phyloP scores from a whole-genome alignment of 2,113 vertebrate genomes.

The Corythornis madagascariensis region DNA sequence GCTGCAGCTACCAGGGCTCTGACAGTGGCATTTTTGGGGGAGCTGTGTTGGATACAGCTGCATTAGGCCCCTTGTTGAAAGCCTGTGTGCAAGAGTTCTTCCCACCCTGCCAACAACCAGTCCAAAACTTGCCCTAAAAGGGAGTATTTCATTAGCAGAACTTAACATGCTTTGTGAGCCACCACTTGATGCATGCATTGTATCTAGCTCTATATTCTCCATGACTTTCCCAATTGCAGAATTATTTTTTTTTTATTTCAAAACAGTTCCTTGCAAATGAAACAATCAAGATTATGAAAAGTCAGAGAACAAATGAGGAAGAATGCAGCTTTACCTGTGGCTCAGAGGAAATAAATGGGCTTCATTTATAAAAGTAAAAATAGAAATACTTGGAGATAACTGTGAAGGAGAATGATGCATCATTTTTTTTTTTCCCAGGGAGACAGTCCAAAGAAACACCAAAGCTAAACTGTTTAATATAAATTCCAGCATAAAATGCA shows the following conservation, averaged over 20 bases:
- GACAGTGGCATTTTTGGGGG: background rate
- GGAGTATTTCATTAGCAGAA: background rate
- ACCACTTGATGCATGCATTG: background rate
- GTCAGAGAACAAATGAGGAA: background rate
- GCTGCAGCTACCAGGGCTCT: background rate
- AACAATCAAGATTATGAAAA: background rate
- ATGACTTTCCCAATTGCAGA: background rate
- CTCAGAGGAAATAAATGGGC: background rate
- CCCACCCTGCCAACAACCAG: background rate
- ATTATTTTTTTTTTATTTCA: background rate
- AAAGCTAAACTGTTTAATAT: background rate
- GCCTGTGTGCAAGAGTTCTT: rapidly evolving
- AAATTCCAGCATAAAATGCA: background rate
- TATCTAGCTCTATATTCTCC: background rate
- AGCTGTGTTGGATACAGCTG: background rate
- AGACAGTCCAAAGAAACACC: background rate
- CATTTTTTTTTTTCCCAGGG: background rate
- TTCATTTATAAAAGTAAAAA: background rate
- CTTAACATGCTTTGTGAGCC: background rate
- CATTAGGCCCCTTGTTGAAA: background rate
- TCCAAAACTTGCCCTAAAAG: background rate
- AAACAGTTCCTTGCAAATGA: background rate
- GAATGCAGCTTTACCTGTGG: background rate
- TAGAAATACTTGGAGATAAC: background rate
- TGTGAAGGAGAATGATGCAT: background rate